Conservation (phyloP, 1,140 invertebrate genomes). For the Argopecten irradians region DNA sequence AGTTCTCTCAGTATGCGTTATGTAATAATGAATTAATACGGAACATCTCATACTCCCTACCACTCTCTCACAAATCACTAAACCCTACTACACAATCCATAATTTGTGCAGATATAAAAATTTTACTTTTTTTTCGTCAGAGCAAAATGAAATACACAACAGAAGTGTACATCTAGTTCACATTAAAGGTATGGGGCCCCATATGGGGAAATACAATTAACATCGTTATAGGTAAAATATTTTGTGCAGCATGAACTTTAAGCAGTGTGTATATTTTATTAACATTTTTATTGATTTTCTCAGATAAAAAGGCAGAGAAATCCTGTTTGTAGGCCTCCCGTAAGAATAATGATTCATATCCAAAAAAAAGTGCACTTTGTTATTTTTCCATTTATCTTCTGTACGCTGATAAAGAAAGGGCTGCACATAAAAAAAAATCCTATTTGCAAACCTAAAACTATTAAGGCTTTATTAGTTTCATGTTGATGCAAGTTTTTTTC, state of each 20-base stretch:
- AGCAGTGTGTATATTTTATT: slow-evolving; percentile 2
- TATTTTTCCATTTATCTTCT: slow-evolving; percentile 9
- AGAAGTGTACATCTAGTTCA: slow-evolving; percentile 39
- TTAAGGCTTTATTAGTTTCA: slow-evolving; percentile 11
- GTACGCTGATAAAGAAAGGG: not conserved
- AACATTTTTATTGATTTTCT: slow-evolving; percentile 19
- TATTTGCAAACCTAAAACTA: slow-evolving; percentile 23
- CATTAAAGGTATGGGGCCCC: slow-evolving; percentile 30
- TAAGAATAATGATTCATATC: slow-evolving; percentile 12
- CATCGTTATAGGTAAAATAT: not conserved
- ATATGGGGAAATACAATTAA: not conserved
- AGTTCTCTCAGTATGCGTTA: slow-evolving; percentile 15
- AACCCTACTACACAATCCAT: slow-evolving; percentile 34
- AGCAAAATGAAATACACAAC: slow-evolving; percentile 44
- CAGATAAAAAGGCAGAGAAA: slow-evolving; percentile 11
- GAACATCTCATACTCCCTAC: not conserved
- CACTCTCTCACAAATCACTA: slow-evolving; percentile 27
- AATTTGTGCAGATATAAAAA: slow-evolving; percentile 44
- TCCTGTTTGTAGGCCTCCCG: not conserved
- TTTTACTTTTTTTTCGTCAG: slow-evolving; percentile 44
- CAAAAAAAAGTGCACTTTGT: slow-evolving; percentile 4
- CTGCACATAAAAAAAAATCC: slow-evolving; percentile 21
- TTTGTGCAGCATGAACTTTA: not conserved
- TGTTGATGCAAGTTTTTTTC: not conserved
- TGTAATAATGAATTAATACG: slow-evolving; percentile 18